phyloP scores from a whole-genome alignment of 2,888 invertebrate species.

The Hydraecia micacea region DNA sequence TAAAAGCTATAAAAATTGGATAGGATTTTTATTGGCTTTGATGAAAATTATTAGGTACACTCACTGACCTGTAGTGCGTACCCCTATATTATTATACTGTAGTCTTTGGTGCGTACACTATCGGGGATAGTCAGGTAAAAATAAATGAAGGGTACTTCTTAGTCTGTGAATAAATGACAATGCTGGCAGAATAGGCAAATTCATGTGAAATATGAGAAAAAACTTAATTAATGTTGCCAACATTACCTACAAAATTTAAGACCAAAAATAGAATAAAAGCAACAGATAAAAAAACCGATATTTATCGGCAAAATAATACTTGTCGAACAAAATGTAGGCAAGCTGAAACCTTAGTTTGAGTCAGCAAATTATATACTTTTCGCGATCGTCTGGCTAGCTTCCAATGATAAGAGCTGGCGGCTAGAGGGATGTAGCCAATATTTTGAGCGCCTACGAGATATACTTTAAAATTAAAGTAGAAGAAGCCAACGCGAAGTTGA shows the following conservation, averaged over 20 bases:
- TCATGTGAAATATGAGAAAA: not conserved
- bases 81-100: too few species aligned
- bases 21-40: not conserved
- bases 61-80: too few species aligned
- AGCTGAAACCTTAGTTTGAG: constrained; percentile 53
- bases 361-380: constrained; percentile 68
- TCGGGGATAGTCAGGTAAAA: not conserved
- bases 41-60: too few species aligned
- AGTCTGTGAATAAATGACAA: too few species aligned
- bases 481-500: constrained; percentile 34
- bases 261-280: constrained; percentile 32
- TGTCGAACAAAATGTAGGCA: constrained; percentile 51
- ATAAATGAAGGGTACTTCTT: too few species aligned
- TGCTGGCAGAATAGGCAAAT: too few species aligned
- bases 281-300: constrained; percentile 55
- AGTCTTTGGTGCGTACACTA: not conserved
- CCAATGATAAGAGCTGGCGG: constrained; percentile 64
- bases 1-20: not conserved
- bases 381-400: constrained; percentile 64
- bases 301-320: constrained; percentile 52
- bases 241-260: not conserved
- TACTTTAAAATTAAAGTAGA: constrained; percentile 54
- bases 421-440: constrained; percentile 59
- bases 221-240: constrained; percentile 20
- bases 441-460: constrained; percentile 58